Conservation (phyloP, 2,888 invertebrate species). For the Drosophila mettleri region DNA sequence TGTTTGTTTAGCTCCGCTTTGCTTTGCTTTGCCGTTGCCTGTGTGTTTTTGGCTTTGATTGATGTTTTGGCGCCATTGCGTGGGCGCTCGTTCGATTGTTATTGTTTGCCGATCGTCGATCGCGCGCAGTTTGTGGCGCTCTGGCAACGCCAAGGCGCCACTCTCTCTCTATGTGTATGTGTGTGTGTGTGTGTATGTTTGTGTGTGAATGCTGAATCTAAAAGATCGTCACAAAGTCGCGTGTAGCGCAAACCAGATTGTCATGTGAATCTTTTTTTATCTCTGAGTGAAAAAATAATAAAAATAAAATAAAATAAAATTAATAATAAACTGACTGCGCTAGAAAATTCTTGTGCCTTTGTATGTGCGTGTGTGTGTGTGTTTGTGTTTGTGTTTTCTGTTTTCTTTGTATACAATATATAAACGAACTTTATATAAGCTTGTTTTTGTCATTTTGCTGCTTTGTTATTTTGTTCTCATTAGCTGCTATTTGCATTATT, state of each 20-base stretch:
- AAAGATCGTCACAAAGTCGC: conserved; percentile 48
- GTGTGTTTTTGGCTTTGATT: conserved; percentile 65
- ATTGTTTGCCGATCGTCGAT: conserved; percentile 34
- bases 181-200: not conserved
- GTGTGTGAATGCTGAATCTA: conserved; percentile 20
- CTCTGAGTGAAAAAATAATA: conserved; percentile 12
- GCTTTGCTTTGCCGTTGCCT: conserved; percentile 25
- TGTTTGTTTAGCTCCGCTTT: too few relatives aligned
- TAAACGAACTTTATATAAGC: conserved; percentile 10
- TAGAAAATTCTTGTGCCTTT: conserved; percentile 5
- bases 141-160: conserved; percentile 52
- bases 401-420: conserved; percentile 16
- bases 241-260: conserved; percentile 66
- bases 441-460: conserved; percentile 15
- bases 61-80: conserved; percentile 76
- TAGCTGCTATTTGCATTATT: conserved; percentile 41
- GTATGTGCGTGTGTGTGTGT: not conserved
- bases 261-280: conserved; percentile 71
- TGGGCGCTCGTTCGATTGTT: conserved; percentile 46
- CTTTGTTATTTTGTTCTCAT: conserved; percentile 28
- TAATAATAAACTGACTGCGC: not conserved
- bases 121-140: conserved; percentile 21
- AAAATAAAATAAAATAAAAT: conserved; percentile 14
- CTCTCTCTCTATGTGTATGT: not conserved
- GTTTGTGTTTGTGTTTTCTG: conserved; percentile 4